Percentiles rank a stretch among this genome's conserved stretches.
Conservation (phyloP, 1,140 invertebrate species). For the Pogonognathellus flavescens region DNA sequence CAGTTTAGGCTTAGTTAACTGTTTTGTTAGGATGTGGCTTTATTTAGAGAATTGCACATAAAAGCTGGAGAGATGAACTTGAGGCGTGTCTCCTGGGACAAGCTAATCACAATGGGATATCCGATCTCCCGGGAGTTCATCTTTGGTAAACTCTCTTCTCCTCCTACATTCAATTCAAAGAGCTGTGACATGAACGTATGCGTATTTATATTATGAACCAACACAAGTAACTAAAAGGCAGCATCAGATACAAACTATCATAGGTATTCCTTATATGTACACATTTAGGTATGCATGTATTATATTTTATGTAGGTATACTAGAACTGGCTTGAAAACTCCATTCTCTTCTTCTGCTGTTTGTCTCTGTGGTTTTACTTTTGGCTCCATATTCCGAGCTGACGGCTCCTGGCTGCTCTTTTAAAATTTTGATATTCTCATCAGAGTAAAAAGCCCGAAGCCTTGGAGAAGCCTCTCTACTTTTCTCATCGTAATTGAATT, state of each 20-base stretch:
- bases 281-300: neutral
- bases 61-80: slow-evolving; percentile 41
- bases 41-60: slow-evolving; percentile 8
- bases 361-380: neutral
- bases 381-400: slow-evolving; percentile 18
- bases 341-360: neutral
- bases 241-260: slow-evolving; percentile 2
- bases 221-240: slow-evolving; percentile 5
- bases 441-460: slow-evolving; percentile 52
- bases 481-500: slow-evolving; percentile 62
- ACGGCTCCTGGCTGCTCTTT: slow-evolving; percentile 35
- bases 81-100: slow-evolving; percentile 40
- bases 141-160: slow-evolving; percentile 46
- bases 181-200: neutral
- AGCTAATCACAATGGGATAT: slow-evolving; percentile 46
- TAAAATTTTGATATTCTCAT: slow-evolving; percentile 61
- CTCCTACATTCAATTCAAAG: slow-evolving; percentile 37
- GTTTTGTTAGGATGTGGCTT: slow-evolving; percentile 32
- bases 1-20: slow-evolving; percentile 7
- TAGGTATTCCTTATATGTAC: neutral
- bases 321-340: neutral
- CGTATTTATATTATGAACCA: slow-evolving; percentile 16
- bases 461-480: slow-evolving; percentile 53
- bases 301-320: neutral
- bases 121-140: slow-evolving; percentile 52